These are phyloP conservation scores for Cephus spinipes DNA, from an alignment of 2,888 invertebrate species.

Conservation along the genomic window DNA sequence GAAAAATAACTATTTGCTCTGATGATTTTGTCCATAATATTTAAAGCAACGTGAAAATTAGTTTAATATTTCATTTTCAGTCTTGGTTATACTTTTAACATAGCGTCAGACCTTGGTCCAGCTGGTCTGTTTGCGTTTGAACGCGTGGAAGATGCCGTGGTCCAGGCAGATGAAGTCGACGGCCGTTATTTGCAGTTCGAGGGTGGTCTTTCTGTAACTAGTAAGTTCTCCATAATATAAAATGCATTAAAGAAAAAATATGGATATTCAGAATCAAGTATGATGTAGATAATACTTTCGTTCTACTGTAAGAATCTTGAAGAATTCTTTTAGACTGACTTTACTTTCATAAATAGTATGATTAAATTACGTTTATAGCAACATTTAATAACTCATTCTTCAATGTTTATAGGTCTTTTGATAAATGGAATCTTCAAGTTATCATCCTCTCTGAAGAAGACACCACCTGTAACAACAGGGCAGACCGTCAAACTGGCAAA, in stretches of 20 bases:
- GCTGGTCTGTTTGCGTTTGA: constrained; percentile 77
- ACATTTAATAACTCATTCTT: background rate
- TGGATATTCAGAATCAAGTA: constrained; percentile 26
- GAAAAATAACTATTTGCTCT: constrained; percentile 33
- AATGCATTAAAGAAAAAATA: background rate
- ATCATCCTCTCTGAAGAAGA: constrained; percentile 73
- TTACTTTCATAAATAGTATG: background rate
- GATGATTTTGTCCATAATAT: constrained; percentile 5
- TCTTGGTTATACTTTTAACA: constrained; percentile 85
- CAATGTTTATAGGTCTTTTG: constrained; percentile 67
- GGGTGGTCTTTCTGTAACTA: constrained; percentile 85
- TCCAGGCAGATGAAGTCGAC: constrained; percentile 96
- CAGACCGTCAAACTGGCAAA: constrained; percentile 91
- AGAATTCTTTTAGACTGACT: constrained; percentile 24
- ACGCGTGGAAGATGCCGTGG: constrained; percentile 90
- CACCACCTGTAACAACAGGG: constrained; percentile 78
- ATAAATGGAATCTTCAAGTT: constrained; percentile 75
- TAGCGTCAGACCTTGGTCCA: constrained; percentile 80
- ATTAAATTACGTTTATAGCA: background rate
- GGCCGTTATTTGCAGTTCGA: constrained; percentile 91
- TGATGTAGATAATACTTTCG: constrained; percentile 44
- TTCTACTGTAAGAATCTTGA: constrained; percentile 46
- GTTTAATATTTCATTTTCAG: constrained; percentile 66
- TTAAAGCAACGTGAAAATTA: background rate
- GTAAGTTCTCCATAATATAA: constrained; percentile 40